Evolutionary conservation across 2,888 invertebrate genomes (phyloP).

Genomic region (Tinea trinotella): DNA sequence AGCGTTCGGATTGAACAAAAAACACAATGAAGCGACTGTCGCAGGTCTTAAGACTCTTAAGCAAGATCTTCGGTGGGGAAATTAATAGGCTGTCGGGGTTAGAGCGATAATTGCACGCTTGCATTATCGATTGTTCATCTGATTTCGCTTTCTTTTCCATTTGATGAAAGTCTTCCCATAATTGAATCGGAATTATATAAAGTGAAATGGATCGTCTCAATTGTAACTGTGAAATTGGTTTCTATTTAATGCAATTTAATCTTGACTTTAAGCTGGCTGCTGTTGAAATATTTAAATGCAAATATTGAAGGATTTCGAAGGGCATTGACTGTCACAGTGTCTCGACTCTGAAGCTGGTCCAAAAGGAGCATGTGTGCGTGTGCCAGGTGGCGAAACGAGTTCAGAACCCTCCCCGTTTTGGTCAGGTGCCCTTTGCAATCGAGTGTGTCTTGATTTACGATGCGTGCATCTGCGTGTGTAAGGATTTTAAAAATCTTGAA

Average conservation of each 20-base stretch:
- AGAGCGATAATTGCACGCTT: conserved; percentile 36
- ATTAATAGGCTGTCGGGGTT: conserved; percentile 37
- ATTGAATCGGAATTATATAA: conserved; percentile 16
- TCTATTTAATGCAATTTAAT: not conserved
- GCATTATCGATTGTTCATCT: conserved; percentile 31
- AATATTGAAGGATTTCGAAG: not conserved
- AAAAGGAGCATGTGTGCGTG: conserved; percentile 25
- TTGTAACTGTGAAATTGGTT: not conserved
- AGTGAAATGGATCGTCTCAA: not conserved
- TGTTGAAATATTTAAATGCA: not conserved
- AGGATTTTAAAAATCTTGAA: not conserved
- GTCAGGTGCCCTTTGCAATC: conserved; percentile 41
- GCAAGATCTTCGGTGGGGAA: conserved; percentile 26
- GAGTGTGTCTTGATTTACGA: conserved; percentile 19
- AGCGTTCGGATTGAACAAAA: conserved; percentile 20
- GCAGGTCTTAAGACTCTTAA: conserved; percentile 3
- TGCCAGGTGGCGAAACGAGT: conserved; percentile 58
- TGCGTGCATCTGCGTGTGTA: not conserved
- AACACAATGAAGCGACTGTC: conserved; percentile 37
- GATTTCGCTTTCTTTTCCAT: conserved; percentile 37
- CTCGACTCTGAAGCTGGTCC: conserved; percentile 15
- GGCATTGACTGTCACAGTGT: conserved; percentile 17
- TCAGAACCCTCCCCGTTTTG: conserved; percentile 35
- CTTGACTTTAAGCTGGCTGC: not conserved
- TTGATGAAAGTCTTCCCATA: conserved; percentile 10